Evolutionary conservation across 2,113 vertebrate species (phyloP), one percentile per base, ranked within the genome.

Genomic region (Scatophagus argus): DNA sequence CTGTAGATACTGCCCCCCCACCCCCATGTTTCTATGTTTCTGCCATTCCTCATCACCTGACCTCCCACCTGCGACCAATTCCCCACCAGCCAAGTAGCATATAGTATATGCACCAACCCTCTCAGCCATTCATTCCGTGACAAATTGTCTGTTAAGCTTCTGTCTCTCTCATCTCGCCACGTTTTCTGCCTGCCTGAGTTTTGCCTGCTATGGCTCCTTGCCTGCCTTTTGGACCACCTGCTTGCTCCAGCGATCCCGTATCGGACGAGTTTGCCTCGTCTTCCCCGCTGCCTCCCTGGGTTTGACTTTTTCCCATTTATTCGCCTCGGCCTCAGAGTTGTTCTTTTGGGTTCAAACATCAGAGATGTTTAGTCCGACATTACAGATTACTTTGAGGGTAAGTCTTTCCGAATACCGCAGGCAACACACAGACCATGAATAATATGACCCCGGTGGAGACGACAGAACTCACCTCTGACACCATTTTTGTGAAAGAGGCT

Each of bases 381-480:
- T 56, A 47, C 8, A 70, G 49, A 55, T 6, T 29, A 3, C 23
- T 36, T 62, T 60, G 13, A 56, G 39, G 41, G 39, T 21, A 55
- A 66, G 52, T 74, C 44, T 69, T 54, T 68, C 31, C 3, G 14
- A 61, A 74, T 34, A 38, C 44, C 62, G 43, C 34, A 58, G 13
- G 44, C 25, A 47, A 12, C 11, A 41, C 38, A 25, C 41, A 59
- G 52, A 31, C 21, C 1, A 32, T n/a, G 59, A 36, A 63, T 47
- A 41, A 55, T 38, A 54, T 77, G 43, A 60, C 52, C 63, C 27
- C 16, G 23, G n/a, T 70, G 19, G 49, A 54, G 77, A 64, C 29
- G 75, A 63, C 60, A 29, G 47, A 16, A 61, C 46, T 80, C 36
- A 63, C 46, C 58, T 69, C 71, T 71, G 44, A 39, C 74, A 29